Evolutionary conservation across 1,140 invertebrate species (phyloP).

Genomic region (Bicyclus anynana): DNA sequence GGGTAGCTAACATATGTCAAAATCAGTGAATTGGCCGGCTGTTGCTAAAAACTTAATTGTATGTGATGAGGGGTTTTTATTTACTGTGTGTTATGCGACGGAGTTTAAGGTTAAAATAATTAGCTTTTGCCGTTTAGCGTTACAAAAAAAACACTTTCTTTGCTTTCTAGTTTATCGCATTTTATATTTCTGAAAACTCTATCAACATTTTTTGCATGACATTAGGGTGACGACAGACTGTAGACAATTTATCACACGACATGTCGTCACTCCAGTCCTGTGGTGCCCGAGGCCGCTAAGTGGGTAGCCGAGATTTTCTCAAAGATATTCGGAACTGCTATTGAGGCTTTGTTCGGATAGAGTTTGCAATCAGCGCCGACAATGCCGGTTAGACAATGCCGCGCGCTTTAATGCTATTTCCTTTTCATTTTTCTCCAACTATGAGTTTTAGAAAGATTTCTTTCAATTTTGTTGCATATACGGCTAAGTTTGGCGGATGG

Average conservation of each 20-base stretch:
- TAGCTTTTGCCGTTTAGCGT: too few species aligned
- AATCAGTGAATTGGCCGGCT: too few species aligned
- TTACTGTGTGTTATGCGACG: too few species aligned
- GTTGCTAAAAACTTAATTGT: too few species aligned
- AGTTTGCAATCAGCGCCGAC: slow-evolving; percentile 18
- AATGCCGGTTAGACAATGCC: slow-evolving; percentile 16
- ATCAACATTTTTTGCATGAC: neutral
- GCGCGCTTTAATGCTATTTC: slow-evolving; percentile 10
- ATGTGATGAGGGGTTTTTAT: too few species aligned
- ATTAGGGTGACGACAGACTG: neutral
- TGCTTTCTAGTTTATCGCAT: too few species aligned
- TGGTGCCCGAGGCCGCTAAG: slow-evolving; percentile 30
- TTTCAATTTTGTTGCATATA: too few species aligned
- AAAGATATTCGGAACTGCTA: slow-evolving; percentile 13
- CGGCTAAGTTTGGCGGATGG: too few species aligned
- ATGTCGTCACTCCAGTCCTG: neutral
- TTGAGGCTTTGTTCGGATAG: slow-evolving; percentile 14
- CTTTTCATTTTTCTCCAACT: slow-evolving; percentile 5
- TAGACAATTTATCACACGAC: neutral
- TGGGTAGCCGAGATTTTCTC: slow-evolving; percentile 14
- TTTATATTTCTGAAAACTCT: too few species aligned
- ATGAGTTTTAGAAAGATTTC: neutral
- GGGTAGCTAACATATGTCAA: too few species aligned
- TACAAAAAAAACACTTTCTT: too few species aligned
- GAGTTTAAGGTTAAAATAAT: too few species aligned